Evolutionary conservation across 2,888 invertebrate genomes (phyloP), one percentile per base, ranked within the genome.

Genomic region (Ectobius pallidus): DNA sequence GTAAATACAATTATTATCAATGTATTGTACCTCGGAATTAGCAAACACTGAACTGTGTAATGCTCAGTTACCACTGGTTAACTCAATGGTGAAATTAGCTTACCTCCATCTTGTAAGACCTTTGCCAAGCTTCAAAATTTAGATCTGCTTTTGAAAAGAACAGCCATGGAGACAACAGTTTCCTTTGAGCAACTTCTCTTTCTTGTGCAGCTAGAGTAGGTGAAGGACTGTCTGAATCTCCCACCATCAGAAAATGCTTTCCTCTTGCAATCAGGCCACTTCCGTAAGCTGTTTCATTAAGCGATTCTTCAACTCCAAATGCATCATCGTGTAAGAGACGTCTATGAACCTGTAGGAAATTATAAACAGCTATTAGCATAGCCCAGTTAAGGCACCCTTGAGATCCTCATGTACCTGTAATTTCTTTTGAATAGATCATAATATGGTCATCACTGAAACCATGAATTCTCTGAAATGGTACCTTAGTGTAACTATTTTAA

Each of bases 231-330:
- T 22, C 58, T 20, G 70, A 32, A 42, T 62, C 81, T 1, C 86
- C 87, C 6, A 84, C 77, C 62, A 87, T 69, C 3, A 90, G 34
- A 76, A 87, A 89, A 78, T 93, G 92, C 20, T 86, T 88, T 0
- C 94, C 94, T 74, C 90, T 84, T 0, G 87, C 91, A 0, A 93
- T 88, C 0, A 95, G 79, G 0, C 94, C 94, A 74, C 82, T 79
- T 0, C 89, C 90, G 72, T 84, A 90, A 0, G 88, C 91, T 0
- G 87, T 86, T 83, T 99, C 99, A 79, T 97, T 94, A 0, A 99
- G 82, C 0, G 96, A 90, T 83, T 99, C 98, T 0, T 87, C 93
- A 0, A 99, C 97, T 0, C 99, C 99, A 78, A 96, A 95, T 0
- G 91, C 92, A 81, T 99, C 99, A 78, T 99, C 99, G 69, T 88